Evolutionary conservation across 2,888 invertebrate genomes (phyloP), one percentile per base, ranked within the genome.

Genomic region (Mactromeris polynyma): DNA sequence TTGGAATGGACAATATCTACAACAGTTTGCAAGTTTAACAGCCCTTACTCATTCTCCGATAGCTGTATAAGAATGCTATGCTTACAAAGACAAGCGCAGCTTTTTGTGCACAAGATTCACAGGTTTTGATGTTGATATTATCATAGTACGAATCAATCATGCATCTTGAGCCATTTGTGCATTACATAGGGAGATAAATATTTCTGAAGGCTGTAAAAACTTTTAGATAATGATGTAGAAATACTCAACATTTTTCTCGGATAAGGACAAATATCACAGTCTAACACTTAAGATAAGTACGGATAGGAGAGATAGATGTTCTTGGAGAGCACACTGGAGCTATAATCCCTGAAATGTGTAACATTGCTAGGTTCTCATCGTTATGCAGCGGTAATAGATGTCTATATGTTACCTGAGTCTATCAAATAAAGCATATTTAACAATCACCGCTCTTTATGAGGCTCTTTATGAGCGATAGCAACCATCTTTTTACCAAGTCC

Each of bases 241-340:
- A 86, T 86, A 69, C 73, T 81, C 77, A 21, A 79, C 81, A 81
- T 86, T 81, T 86, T 86, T 86, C n/a, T 40, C 7, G 86, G 86
- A 81, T 81, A 81, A 81, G 73, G 86, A 73, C 73, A 64, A 69
- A 46, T 64, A 58, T 69, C 31, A 54, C 87, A 85, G 90, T 80
- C 87, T 86, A 87, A 80, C 90, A 90, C 90, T 86, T 87, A 36
- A 85, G 90, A 90, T 90, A 90, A 87, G 85, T 81, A 36, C 40
- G 85, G 85, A 88, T 81, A 84, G 33, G 73, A 14, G 46, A 87
- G 87, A 87, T 87, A 83, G 78, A 78, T 77, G 84, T 36, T 38
- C n/a, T 64, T 64, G 58, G 26, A 64, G 58, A n/a, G 58, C 7
- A 26, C 3, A 54, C 31, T 73, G 21, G 40, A 40, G 77, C 21